A percentile compares a stretch with the other conserved stretches of the same genome.
Conservation (phyloP, 2,797 vertebrate species). For the Parauchenoglanis ngamensis region DNA sequence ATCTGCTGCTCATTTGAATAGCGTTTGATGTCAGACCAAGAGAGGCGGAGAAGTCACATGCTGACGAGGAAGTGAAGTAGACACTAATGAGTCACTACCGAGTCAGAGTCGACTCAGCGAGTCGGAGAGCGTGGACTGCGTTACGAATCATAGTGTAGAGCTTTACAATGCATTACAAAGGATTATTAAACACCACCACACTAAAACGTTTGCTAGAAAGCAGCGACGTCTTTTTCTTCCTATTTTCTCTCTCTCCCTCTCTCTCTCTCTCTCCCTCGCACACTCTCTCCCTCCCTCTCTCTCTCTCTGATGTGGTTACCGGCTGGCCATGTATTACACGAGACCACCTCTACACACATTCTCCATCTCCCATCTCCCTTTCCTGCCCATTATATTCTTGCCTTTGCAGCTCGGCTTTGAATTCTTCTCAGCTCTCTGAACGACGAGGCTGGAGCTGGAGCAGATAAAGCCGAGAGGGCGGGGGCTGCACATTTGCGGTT, state of each 20-base stretch:
- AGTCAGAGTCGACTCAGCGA: constrained; percentile 3
- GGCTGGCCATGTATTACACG: background rate
- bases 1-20: constrained; percentile 53
- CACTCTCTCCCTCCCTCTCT: no score
- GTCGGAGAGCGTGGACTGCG: background rate
- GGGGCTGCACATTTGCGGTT: constrained; percentile 35
- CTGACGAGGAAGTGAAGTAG: constrained; percentile 50
- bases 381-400: background rate
- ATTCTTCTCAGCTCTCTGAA: constrained; percentile 21
- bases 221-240: background rate
- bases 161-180: background rate
- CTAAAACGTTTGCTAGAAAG: background rate
- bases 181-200: background rate
- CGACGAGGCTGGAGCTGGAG: background rate
- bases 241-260: background rate
- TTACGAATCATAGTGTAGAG: background rate
- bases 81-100: constrained; percentile 40
- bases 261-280: background rate
- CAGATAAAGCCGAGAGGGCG: constrained; percentile 1
- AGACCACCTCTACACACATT: background rate
- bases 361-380: background rate
- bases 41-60: constrained; percentile 41
- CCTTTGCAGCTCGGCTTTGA: constrained; percentile 16
- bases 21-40: constrained; percentile 48
- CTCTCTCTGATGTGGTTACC: background rate